A percentile compares a stretch with the other conserved stretches of the same genome.
Conservation (phyloP, 2,797 vertebrate genomes). For the Sorex maritimensis region DNA sequence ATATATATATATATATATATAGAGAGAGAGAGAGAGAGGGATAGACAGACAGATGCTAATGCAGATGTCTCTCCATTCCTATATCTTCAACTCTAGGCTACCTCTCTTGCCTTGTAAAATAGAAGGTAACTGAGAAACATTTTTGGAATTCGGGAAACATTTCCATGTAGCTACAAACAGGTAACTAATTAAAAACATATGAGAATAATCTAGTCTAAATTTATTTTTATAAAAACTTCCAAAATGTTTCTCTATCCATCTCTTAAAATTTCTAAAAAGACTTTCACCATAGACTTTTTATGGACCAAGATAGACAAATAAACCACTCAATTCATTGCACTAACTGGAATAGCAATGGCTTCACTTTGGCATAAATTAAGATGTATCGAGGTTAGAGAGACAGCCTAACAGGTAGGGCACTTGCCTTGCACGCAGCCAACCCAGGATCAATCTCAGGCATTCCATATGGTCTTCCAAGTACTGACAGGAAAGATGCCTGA, state of each 20-base stretch:
- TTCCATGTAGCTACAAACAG: constrained; percentile 38
- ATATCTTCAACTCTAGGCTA: too few species aligned
- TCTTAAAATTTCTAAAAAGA: neutral
- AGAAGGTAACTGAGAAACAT: constrained; percentile 18
- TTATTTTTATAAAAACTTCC: constrained; percentile 21
- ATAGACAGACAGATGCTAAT: too few species aligned
- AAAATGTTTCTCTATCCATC: constrained; percentile 11
- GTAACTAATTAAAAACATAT: neutral
- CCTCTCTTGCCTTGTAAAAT: neutral
- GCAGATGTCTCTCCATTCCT: too few species aligned
- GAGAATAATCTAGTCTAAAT: constrained; percentile 40
- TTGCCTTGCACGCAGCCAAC: too few species aligned
- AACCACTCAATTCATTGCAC: neutral
- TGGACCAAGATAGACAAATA: neutral
- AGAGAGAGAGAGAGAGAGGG: too few species aligned
- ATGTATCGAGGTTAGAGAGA: neutral
- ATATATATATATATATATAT: too few species aligned
- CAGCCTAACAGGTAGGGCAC: too few species aligned
- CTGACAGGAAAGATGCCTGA: too few species aligned
- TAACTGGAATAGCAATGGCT: neutral
- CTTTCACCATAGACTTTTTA: neutral
- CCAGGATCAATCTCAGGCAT: too few species aligned
- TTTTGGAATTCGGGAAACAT: constrained; percentile 38
- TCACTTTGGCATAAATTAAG: constrained; percentile 46
- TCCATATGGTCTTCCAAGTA: too few species aligned